Evolutionary conservation across 2,797 vertebrate genomes (phyloP).

Genomic region (Ptychobarbus kaznakovi): DNA sequence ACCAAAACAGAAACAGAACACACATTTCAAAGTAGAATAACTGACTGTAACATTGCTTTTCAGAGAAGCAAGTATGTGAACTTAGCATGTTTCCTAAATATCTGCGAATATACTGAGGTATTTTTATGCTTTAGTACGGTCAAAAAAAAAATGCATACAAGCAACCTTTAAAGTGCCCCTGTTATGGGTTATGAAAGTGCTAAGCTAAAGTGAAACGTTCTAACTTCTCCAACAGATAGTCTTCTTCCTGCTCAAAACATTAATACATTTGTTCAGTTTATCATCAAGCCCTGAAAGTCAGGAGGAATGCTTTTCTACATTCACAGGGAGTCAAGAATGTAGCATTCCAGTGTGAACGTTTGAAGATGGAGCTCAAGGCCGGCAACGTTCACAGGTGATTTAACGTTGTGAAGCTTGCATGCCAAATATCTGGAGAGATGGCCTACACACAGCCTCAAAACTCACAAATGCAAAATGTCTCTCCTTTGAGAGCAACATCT

Average conservation of each 20-base stretch:
- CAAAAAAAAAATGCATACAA: too few species aligned
- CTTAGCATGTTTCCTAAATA: not conserved
- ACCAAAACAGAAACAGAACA: not conserved
- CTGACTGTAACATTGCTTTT: too few species aligned
- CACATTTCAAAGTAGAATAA: not conserved
- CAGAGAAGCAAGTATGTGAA: too few species aligned
- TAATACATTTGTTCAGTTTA: not conserved
- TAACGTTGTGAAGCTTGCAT: constrained; percentile 40
- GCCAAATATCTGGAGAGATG: constrained; percentile 32
- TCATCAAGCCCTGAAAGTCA: constrained; percentile 17
- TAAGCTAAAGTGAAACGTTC: not conserved
- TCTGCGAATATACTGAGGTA: not conserved
- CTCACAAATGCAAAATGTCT: constrained; percentile 29
- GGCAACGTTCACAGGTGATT: constrained; percentile 32
- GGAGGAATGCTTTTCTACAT: constrained; percentile 4
- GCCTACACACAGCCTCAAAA: not conserved
- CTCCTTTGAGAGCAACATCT: constrained; percentile 29
- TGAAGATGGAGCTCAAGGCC: constrained; percentile 39
- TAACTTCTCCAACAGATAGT: not conserved
- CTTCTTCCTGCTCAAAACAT: not conserved
- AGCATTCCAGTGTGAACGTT: constrained; percentile 42
- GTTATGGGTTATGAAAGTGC: too few species aligned
- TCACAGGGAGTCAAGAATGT: constrained; percentile 48
- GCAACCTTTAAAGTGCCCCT: too few species aligned
- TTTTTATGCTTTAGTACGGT: not conserved